These are phyloP conservation scores for Bombus breviceps DNA, from an alignment of 1,140 invertebrate genomes.

Conservation along the genomic window DNA sequence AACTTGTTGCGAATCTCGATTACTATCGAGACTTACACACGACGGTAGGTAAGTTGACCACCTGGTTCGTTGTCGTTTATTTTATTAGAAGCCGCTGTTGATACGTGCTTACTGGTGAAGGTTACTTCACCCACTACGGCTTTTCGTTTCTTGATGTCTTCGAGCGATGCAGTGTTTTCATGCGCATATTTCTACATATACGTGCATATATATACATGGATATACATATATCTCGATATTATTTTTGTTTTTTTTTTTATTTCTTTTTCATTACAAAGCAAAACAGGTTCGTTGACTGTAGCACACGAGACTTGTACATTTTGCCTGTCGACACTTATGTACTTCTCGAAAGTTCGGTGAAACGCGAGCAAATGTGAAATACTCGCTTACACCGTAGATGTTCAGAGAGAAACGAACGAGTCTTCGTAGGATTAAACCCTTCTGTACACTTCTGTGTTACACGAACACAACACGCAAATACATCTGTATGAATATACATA, in stretches of 20 bases:
- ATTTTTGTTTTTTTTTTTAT: background rate
- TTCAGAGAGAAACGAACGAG: background rate
- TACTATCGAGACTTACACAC: slow-evolving; percentile 35
- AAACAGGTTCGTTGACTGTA: slow-evolving; percentile 46
- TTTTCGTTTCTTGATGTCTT: slow-evolving; percentile 63
- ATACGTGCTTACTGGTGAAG: slow-evolving; percentile 60
- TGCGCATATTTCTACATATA: slow-evolving; percentile 19
- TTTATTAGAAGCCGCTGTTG: slow-evolving; percentile 59
- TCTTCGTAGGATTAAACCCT: background rate
- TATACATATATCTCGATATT: slow-evolving; percentile 19
- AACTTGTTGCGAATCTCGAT: slow-evolving; percentile 23
- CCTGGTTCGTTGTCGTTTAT: slow-evolving; percentile 48
- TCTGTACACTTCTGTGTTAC: slow-evolving; percentile 8
- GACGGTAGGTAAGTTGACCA: slow-evolving; percentile 66
- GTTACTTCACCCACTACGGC: slow-evolving; percentile 41
- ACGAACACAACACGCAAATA: slow-evolving; percentile 8
- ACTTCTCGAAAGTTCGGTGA: slow-evolving; percentile 24
- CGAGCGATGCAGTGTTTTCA: slow-evolving; percentile 60
- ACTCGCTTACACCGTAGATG: slow-evolving; percentile 1
- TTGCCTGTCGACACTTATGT: slow-evolving; percentile 33
- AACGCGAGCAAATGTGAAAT: slow-evolving; percentile 30
- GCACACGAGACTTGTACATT: slow-evolving; percentile 23
- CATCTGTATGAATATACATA: background rate
- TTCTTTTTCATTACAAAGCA: slow-evolving; percentile 3
- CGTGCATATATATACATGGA: slow-evolving; percentile 27